Conservation (phyloP, 2,113 vertebrate genomes). For the Etheostoma cragini region DNA sequence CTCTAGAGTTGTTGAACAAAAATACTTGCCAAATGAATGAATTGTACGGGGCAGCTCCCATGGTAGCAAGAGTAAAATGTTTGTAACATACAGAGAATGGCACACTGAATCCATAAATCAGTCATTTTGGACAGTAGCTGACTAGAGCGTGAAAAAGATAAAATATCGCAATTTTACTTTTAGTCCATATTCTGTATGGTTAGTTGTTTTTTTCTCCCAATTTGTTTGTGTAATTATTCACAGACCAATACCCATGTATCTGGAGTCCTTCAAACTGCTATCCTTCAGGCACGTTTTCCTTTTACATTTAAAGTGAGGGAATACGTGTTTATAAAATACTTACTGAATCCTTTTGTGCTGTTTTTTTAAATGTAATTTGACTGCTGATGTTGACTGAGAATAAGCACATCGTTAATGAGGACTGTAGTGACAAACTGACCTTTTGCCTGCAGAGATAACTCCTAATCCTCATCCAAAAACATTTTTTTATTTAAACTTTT, state of each 20-base stretch:
- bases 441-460: constrained; percentile 6
- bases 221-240: background rate
- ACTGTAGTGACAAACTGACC: constrained; percentile 2
- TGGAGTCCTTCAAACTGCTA: background rate
- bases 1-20: background rate
- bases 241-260: background rate
- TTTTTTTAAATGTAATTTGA: background rate
- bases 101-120: too few species aligned
- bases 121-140: background rate
- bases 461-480: background rate
- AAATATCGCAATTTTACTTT: background rate
- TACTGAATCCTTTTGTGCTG: background rate
- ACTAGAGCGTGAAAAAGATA: background rate
- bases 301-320: background rate
- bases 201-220: background rate
- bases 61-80: background rate
- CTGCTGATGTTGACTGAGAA: background rate
- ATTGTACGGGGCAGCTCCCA: background rate
- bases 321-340: background rate
- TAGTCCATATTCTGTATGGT: background rate
- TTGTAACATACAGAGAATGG: background rate
- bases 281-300: background rate
- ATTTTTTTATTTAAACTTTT: background rate
- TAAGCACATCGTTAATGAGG: background rate
- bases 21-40: too few species aligned